phyloP scores from a whole-genome alignment of 2,113 vertebrate species.

The Nerophis lumbriciformis region DNA sequence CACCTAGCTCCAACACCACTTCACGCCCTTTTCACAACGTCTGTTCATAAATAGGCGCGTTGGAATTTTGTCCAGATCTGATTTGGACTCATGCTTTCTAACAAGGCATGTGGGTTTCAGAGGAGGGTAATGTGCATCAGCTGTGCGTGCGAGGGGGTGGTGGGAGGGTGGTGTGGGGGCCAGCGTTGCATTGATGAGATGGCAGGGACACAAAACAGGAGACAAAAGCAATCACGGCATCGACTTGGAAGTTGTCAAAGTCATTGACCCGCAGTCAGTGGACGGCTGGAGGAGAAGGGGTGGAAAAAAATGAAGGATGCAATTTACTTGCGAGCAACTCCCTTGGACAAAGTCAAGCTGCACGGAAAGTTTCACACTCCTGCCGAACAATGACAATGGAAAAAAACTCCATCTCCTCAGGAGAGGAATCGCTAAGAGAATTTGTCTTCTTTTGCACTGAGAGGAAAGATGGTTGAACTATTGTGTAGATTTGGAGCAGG shows the following conservation, averaged over 20 bases:
- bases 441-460: neutral
- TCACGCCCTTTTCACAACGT: slow-evolving; percentile 12
- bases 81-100: slow-evolving; percentile 18
- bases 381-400: neutral
- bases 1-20: slow-evolving; percentile 20
- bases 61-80: slow-evolving; percentile 4
- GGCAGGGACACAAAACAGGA: slow-evolving; percentile 14
- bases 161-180: neutral
- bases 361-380: neutral
- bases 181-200: slow-evolving; percentile 4
- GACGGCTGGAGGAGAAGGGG: neutral
- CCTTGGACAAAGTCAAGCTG: neutral
- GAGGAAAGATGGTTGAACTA: neutral
- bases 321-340: neutral
- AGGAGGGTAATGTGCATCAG: slow-evolving; percentile 2
- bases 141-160: neutral
- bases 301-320: slow-evolving; percentile 12
- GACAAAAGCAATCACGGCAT: slow-evolving; percentile 13
- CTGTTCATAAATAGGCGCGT: slow-evolving; percentile 3
- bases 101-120: neutral
- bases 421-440: neutral
- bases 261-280: slow-evolving; percentile 10
- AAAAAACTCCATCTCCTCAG: neutral
- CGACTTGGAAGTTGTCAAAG: slow-evolving; percentile 10
- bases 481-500: neutral